phyloP scores from a whole-genome alignment of 2,113 vertebrate genomes.

The Chloroceryle aenea region DNA sequence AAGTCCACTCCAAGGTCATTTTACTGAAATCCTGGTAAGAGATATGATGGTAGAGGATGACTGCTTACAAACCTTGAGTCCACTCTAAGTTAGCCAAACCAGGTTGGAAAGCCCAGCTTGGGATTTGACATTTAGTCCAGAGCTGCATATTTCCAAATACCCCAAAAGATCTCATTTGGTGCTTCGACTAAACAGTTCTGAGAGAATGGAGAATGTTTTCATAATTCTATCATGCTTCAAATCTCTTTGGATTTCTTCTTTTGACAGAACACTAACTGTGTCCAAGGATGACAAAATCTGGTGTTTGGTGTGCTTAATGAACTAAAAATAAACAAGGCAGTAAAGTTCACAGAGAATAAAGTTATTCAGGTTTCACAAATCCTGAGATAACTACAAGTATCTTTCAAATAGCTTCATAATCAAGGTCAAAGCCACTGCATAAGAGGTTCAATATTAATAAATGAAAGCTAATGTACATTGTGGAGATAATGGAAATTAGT shows the following conservation, averaged over 20 bases:
- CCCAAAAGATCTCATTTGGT: neutral
- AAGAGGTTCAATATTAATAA: slow-evolving; percentile 15
- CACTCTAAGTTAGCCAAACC: neutral
- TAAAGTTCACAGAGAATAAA: neutral
- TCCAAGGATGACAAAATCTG: neutral
- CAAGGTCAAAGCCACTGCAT: neutral
- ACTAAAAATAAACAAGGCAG: neutral
- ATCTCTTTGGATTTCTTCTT: neutral
- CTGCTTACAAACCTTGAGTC: neutral
- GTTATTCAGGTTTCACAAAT: neutral
- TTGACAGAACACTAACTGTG: neutral
- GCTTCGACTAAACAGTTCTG: neutral
- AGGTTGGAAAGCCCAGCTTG: neutral
- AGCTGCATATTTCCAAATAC: neutral
- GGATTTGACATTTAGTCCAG: neutral
- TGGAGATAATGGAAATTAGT: neutral
- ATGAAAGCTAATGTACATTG: slow-evolving; percentile 8
- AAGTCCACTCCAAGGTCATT: neutral
- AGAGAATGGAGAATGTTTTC: neutral
- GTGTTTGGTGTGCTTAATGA: neutral
- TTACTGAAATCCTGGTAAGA: neutral
- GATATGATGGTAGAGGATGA: neutral
- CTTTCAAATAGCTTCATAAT: neutral
- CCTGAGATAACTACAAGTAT: neutral
- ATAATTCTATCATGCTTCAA: neutral